phyloP scores from a whole-genome alignment of 23 tunicate species.

The Botrylloides violaceus region DNA sequence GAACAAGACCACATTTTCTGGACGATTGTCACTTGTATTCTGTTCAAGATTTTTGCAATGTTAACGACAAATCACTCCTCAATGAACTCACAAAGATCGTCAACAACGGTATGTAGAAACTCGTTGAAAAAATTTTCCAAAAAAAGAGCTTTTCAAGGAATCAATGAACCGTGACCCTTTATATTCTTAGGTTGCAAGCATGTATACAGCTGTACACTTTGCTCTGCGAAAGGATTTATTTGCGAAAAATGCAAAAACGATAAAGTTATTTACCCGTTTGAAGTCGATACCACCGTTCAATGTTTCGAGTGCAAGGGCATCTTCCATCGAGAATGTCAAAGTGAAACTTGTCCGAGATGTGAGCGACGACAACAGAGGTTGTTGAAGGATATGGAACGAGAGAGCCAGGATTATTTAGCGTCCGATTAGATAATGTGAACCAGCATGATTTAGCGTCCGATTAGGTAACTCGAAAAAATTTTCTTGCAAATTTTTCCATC shows the following conservation, averaged over 20 bases:
- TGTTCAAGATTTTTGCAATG: slow-evolving; percentile 32
- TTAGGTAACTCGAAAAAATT: no score
- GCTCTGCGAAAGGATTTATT: slow-evolving; percentile 68
- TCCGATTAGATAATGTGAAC: no score
- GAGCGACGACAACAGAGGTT: slow-evolving; percentile 30
- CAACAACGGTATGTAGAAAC: slow-evolving; percentile 37
- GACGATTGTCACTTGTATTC: slow-evolving; percentile 60
- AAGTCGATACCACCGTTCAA: slow-evolving; percentile 49
- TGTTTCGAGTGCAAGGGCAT: slow-evolving; percentile 78
- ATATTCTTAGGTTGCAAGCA: no score
- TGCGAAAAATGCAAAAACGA: slow-evolving; percentile 71
- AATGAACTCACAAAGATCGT: slow-evolving; percentile 40
- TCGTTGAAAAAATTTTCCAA: no score
- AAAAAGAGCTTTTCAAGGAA: no score
- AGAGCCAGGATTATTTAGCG: no score
- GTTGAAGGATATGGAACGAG: background rate
- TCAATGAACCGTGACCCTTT: no score
- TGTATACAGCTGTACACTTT: slow-evolving; percentile 50
- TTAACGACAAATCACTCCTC: slow-evolving; percentile 18
- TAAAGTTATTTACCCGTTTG: slow-evolving; percentile 76
- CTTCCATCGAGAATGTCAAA: slow-evolving; percentile 67
- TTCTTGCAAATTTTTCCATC: no score
- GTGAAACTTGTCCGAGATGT: slow-evolving; percentile 52
- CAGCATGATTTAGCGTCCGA: no score
- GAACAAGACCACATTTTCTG: slow-evolving; percentile 30